Conservation (phyloP, 2,113 vertebrate species). For the Tragelaphus strepsiceros region DNA sequence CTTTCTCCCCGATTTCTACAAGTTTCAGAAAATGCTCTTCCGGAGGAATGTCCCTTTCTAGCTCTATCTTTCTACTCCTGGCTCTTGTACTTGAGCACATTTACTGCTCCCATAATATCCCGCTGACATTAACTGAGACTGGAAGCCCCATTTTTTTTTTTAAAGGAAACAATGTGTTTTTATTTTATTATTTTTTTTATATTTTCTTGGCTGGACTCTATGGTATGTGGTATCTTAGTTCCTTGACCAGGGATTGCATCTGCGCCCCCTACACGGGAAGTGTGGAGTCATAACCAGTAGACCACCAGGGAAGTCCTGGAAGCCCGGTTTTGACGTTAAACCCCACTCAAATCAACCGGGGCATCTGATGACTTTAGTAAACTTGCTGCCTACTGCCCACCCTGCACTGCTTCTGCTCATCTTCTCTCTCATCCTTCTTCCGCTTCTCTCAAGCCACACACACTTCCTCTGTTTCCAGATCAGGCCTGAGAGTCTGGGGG, state of each 20-base stretch:
- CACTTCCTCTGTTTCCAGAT: background rate
- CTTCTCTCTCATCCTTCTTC: background rate
- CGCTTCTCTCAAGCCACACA: background rate
- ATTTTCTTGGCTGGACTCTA: background rate
- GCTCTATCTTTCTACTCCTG: background rate
- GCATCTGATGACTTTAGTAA: background rate
- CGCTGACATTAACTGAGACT: background rate
- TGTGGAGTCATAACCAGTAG: background rate
- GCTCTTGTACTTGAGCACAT: background rate
- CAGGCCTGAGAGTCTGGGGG: fast-evolving
- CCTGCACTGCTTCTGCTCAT: background rate
- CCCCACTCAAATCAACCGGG: background rate
- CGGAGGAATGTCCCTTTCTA: background rate
- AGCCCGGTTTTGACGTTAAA: background rate
- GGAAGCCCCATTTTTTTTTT: background rate
- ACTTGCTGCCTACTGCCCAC: background rate
- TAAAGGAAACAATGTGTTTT: background rate
- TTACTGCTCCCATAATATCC: background rate
- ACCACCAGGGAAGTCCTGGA: background rate
- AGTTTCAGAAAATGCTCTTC: background rate
- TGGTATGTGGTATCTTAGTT: background rate
- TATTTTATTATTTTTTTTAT: background rate
- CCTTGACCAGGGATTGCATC: background rate
- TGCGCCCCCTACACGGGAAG: background rate
- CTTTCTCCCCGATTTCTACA: background rate